A percentile compares a stretch with the other conserved stretches of the same genome.
phyloP scores from a whole-genome alignment of 2,113 vertebrate genomes.

The Crotalus viridis region DNA sequence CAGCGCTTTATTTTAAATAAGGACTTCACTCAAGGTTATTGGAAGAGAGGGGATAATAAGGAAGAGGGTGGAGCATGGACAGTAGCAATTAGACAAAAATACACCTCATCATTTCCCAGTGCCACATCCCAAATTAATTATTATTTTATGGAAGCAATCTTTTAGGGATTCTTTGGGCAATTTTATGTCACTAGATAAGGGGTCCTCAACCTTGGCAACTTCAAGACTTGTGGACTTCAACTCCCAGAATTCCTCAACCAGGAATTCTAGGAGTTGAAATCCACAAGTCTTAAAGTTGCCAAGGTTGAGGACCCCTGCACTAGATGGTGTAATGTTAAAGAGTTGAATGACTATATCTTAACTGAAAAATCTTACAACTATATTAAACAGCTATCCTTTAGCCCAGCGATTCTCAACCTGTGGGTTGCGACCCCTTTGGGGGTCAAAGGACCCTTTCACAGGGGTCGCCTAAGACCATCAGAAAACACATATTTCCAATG shows the following conservation, averaged over 20 bases:
- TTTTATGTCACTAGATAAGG: background rate
- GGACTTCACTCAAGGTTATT: background rate
- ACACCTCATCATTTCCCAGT: background rate
- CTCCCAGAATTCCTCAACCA: too few species aligned
- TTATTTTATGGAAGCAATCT: background rate
- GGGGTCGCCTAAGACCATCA: too few species aligned
- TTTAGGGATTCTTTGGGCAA: background rate
- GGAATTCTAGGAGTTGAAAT: too few species aligned
- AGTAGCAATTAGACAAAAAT: background rate
- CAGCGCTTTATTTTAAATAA: background rate
- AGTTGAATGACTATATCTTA: too few species aligned
- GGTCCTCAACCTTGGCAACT: too few species aligned
- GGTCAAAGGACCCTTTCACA: too few species aligned
- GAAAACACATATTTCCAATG: too few species aligned
- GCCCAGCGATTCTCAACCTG: background rate
- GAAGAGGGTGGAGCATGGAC: background rate
- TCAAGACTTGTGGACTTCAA: too few species aligned
- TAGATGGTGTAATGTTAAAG: background rate
- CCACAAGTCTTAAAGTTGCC: too few species aligned
- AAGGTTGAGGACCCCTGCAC: too few species aligned
- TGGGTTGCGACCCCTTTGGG: too few species aligned
- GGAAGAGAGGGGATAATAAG: background rate
- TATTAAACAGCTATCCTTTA: background rate
- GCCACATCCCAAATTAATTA: background rate
- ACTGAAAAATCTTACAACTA: background rate